Percentiles rank a stretch among this genome's conserved stretches.
Evolutionary conservation across 2,113 vertebrate species (phyloP).

Genomic region (Pedetes capensis): DNA sequence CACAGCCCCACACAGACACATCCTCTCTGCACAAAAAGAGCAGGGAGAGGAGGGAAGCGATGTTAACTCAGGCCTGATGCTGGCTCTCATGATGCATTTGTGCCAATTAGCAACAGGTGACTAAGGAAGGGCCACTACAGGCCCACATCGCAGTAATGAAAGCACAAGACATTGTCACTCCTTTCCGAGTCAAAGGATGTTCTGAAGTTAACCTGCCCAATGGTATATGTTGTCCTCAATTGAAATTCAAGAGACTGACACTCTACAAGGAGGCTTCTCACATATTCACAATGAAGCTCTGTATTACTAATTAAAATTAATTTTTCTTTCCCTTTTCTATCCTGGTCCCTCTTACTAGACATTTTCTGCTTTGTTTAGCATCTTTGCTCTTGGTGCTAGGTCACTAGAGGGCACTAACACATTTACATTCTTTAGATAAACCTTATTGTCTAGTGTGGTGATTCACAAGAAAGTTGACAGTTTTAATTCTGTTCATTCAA

Average conservation of each 20-base stretch:
- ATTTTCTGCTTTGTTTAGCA: too few relatives aligned
- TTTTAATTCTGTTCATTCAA: not conserved
- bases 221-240: rapidly evolving
- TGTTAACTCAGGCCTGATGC: not conserved
- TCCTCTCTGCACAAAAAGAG: slow-evolving; percentile 71
- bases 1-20: slow-evolving; percentile 69
- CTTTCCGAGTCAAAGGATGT: not conserved
- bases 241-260: not conserved
- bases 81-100: rapidly evolving
- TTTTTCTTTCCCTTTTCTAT: not conserved
- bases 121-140: rapidly evolving
- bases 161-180: not conserved
- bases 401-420: not conserved
- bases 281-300: not conserved
- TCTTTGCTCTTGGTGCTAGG: not conserved
- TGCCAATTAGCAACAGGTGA: not conserved
- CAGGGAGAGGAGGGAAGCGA: rapidly evolving
- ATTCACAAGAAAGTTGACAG: not conserved
- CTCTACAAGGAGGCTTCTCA: not conserved
- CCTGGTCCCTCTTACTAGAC: rapidly evolving
- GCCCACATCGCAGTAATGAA: not conserved
- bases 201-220: not conserved
- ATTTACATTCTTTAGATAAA: not conserved
- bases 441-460: not conserved
- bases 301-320: not conserved